Evolutionary conservation across 2,113 vertebrate species (phyloP).

Genomic region (Alligator mississippiensis): DNA sequence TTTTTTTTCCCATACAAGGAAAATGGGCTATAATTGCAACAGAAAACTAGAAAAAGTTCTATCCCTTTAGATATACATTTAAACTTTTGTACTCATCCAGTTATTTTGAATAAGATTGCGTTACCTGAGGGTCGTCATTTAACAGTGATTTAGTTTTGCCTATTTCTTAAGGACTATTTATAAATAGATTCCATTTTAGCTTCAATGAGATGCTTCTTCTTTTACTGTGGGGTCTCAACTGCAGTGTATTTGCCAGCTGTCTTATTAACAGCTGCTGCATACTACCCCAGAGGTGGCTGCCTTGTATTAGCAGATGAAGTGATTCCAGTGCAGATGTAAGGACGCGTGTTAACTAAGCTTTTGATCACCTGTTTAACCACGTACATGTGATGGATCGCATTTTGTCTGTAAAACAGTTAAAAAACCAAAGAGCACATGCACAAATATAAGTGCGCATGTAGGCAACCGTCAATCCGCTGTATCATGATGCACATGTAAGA

Average conservation of each 20-base stretch:
- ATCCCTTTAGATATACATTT: neutral
- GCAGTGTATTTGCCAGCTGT: neutral
- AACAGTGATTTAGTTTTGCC: neutral
- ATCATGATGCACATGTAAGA: too few relatives aligned
- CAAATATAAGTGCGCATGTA: neutral
- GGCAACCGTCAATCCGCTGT: too few relatives aligned
- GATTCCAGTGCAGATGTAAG: neutral
- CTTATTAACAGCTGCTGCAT: neutral
- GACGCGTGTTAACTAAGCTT: neutral
- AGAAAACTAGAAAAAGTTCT: neutral
- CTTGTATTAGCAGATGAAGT: neutral
- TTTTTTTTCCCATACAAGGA: neutral
- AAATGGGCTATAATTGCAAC: neutral
- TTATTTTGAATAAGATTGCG: neutral
- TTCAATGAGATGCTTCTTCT: neutral
- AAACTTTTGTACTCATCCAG: neutral
- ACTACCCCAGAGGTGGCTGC: neutral
- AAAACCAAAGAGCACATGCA: neutral
- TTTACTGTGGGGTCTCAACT: neutral
- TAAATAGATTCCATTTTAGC: neutral
- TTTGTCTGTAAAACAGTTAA: neutral
- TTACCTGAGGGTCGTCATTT: neutral
- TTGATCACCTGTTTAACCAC: neutral
- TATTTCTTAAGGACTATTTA: neutral
- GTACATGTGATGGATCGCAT: neutral